Conservation (phyloP, 2,888 invertebrate species). For the Isotomurus palustris region DNA sequence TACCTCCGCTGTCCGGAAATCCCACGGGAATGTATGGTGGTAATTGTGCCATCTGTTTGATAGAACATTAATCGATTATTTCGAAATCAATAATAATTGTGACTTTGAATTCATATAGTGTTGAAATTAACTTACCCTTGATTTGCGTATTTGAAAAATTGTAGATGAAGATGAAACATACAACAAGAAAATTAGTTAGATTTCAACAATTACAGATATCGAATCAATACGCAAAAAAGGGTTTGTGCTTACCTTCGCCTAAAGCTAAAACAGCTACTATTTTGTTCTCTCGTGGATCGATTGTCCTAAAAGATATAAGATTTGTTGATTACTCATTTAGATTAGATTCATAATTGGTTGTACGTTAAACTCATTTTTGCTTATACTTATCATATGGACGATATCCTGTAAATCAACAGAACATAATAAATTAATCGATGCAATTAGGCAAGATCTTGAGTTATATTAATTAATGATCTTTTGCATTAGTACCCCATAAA, state of each 20-base stretch:
- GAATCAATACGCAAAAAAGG: no score
- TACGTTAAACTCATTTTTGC: background rate
- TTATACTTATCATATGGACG: constrained; percentile 64
- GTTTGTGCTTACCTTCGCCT: constrained; percentile 79
- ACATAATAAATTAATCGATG: no score
- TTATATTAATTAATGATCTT: constrained; percentile 56
- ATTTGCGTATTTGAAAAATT: no score
- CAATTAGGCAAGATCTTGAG: no score
- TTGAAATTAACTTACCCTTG: no score
- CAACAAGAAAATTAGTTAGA: no score
- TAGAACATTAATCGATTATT: background rate
- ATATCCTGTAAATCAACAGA: no score
- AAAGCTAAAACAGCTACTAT: constrained; percentile 66
- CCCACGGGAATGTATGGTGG: constrained; percentile 79
- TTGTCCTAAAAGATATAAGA: constrained; percentile 55
- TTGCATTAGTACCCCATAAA: constrained; percentile 70
- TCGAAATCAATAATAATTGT: background rate
- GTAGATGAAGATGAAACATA: no score
- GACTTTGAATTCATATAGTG: no score
- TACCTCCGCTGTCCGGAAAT: constrained; percentile 85
- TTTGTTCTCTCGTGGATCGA: constrained; percentile 73
- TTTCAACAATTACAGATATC: no score
- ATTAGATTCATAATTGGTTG: background rate
- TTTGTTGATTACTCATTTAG: background rate
- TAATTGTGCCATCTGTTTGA: constrained; percentile 78